Evolutionary conservation across 2,113 vertebrate species (phyloP), one percentile per base, ranked within the genome.

Genomic region (Platichthys flesus): DNA sequence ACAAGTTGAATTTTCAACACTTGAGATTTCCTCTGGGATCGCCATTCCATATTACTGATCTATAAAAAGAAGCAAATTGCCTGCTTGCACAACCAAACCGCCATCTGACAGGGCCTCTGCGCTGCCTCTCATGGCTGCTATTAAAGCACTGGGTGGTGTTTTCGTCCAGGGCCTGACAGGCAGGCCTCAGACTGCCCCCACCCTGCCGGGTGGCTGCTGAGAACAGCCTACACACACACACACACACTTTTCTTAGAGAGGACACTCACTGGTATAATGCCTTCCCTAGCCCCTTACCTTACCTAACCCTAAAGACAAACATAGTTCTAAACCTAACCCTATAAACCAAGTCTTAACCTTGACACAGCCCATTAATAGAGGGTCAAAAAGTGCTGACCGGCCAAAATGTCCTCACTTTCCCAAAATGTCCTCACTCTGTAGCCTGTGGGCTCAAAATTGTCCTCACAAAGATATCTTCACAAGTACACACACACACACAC

Each of bases 51-150:
- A 92, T 93, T 93, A 90, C 82, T 45, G 42, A 85, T 89, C 91
- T 93, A 92, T 91, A 93, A 93, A 93, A 93, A 91, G 87, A 85
- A 87, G 77, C 74, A 89, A 90, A 91, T 92, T 91, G 90, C 90
- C 83, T 80, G 79, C 67, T 84, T 85, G 90, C 84, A 71, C 73
- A 85, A 81, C 86, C 84, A 71, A 89, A 83, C 87, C 81, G 2
- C 80, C 67, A 45, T 84, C 79, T 90, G 85, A 87, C 86, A 72
- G 74, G 63, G 77, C 86, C 88, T 88, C 89, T 81, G 89, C 82
- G 79, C 83, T 71, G 85, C 79, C 85, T 78, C 86, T 88, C 82
- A 61, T 76, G 87, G 83, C 85, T 42, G 79, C 91, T 90, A 91
- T 89, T 93, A 91, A 90, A 93, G 82, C 89, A 86, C 70, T 68